Evolutionary conservation across 2,113 vertebrate genomes (phyloP), one percentile per base, ranked within the genome.

Genomic region (Hyperopisus bebe): DNA sequence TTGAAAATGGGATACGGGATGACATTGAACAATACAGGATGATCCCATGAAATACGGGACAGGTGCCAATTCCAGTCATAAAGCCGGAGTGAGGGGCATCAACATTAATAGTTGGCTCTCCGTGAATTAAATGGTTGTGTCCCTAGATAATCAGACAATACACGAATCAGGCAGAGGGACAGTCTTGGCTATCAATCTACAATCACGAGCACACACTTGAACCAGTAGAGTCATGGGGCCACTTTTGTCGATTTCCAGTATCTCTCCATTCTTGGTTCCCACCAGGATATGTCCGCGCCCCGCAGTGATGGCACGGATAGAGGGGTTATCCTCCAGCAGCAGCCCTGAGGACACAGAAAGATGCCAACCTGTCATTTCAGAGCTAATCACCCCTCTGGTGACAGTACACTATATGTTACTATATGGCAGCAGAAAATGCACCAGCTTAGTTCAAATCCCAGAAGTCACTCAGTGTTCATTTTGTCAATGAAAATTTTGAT

Each of bases 271-370:
- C 94, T 98, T 99, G 10, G 98, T 99, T 85, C 98, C 98, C 87
- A 99, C 97, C 66, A 99, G 94, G 91, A 99, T 99, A 93, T 98
- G 98, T 3, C 98, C 98, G 66, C 99, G 98, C 44, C 98, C 98
- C 91, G 99, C 95, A 53, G 97, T 98, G 93, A 99, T 98, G 88
- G 98, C 98, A 93, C 98, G 96, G 91, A 99, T 97, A 47, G 98
- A 99, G n/a, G 98, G 98, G 93, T 99, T 99, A 92, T 99, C 98
- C 94, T 99, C 98, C 92, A 99, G 95, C 90, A 99, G 97, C 48
- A 99, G 94, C 77, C 98, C 98, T 99, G 92, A 11, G 62, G 62
- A 70, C 62, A 70, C 2, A 39, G 3, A 31, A 11, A 86, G 47
- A 88, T 17, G 51, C 27, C 9, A 66, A 88, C 62, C 62, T 31